These are phyloP conservation scores for Oscheius onirici DNA, from an alignment of 2,888 invertebrate species.

Conservation along the genomic window DNA sequence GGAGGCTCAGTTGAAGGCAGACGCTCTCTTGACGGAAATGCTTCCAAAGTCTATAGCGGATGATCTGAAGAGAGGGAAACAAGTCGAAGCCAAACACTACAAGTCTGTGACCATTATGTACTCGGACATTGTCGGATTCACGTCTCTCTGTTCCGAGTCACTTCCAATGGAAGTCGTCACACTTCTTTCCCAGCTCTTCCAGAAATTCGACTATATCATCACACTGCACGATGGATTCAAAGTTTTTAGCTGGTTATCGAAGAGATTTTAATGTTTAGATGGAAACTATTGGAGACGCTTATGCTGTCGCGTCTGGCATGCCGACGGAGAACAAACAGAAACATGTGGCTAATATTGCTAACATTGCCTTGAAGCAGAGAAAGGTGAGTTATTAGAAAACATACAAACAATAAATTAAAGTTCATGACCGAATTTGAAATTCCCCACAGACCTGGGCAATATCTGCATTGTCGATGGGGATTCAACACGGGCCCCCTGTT, in stretches of 20 bases:
- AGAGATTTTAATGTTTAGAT: slow-evolving; percentile 39
- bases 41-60: slow-evolving; percentile 64
- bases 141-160: slow-evolving; percentile 66
- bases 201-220: slow-evolving; percentile 66
- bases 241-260: slow-evolving; percentile 30
- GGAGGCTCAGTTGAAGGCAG: slow-evolving; percentile 57
- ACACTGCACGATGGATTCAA: slow-evolving; percentile 65
- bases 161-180: slow-evolving; percentile 68
- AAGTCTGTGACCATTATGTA: slow-evolving; percentile 65
- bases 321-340: slow-evolving; percentile 55
- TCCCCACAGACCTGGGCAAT: slow-evolving; percentile 65
- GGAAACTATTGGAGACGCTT: slow-evolving; percentile 70
- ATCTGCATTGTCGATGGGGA: slow-evolving; percentile 69
- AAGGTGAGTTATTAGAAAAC: slow-evolving; percentile 45
- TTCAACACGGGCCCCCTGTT: slow-evolving; percentile 67
- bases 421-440: slow-evolving; percentile 66
- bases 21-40: slow-evolving; percentile 62
- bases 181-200: slow-evolving; percentile 65
- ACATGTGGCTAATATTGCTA: slow-evolving; percentile 65
- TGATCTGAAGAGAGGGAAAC: slow-evolving; percentile 58
- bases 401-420: slow-evolving; percentile 36
- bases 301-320: slow-evolving; percentile 69
- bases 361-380: slow-evolving; percentile 64
- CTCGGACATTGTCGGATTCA: slow-evolving; percentile 71
- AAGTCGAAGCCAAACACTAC: slow-evolving; percentile 58